Base-by-base conservation (phyloP, 1,140 invertebrate genomes). In the Ctenoplectra terminalis region DNA sequence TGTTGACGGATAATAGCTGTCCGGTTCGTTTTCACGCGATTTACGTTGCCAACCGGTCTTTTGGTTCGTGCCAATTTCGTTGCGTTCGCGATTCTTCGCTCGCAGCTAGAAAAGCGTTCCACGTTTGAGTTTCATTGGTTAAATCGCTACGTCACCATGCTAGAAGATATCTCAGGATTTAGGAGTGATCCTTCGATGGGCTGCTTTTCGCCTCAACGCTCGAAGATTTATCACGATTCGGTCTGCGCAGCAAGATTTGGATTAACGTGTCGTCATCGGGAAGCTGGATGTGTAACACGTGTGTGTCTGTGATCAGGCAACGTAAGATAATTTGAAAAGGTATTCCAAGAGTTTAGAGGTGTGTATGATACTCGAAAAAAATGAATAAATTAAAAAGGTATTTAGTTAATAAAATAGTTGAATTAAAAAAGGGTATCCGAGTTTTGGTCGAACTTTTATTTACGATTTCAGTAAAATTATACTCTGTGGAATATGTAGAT, bases 31-130 rank as follows among this genome's bases (percentile, higher is more conserved):
- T 23, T 67, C 43, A n/a, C 7, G 70, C 5, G 23, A 34, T 43
- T 64, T 43, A 20, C 17, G 9, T 1, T 58, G 31, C 29, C 58
- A 46, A 58, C 26, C 15, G 37, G 29, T 61, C 4, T 17, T 15
- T 29, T 29, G 31, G 48, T 56, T n/a, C 20, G 8, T 50, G 64
- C 26, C 64, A 82, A 77, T 69, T 58, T 61, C 46, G 46, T 58
- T 66, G 46, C 17, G n/a, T 20, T 23, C 11, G 13, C 4, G 60
- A 52, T 43, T 23, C 6, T 63, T 23, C 11, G 34, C 13, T 13
- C 26, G 2, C 1, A 4, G 40, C 9, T 5, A 40, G 40, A 34
- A 29, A 64, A 29, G 13, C 2, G 29, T 26, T 54, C 3, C 23
- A 31, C 46, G 7, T 23, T 56, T 9, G 29, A 46, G 17, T 17